phyloP scores from a whole-genome alignment of 92 coral and sea anemone species.

The Palythoa grandis region DNA sequence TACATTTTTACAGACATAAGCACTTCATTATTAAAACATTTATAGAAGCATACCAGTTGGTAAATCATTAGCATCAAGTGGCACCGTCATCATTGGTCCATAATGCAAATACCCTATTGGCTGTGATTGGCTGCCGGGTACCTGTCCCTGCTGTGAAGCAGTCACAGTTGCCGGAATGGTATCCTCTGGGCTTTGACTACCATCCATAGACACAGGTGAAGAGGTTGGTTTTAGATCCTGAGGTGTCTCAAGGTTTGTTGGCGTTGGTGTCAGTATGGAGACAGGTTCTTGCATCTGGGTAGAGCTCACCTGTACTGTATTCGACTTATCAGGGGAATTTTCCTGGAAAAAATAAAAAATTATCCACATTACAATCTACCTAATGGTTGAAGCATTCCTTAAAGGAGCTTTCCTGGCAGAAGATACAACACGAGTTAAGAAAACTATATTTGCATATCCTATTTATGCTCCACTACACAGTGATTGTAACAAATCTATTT shows the following conservation, averaged over 20 bases:
- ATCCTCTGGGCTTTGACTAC: conserved; percentile 27
- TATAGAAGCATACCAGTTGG: conserved; percentile 8
- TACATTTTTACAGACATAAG: background rate
- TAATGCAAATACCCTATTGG: conserved; percentile 10
- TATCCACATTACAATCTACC: background rate
- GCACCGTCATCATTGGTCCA: conserved; percentile 2
- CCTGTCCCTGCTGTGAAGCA: conserved; percentile 25
- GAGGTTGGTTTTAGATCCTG: conserved; percentile 16
- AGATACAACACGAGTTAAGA: too few species aligned
- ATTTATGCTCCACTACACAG: too few species aligned
- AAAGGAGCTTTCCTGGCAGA: too few species aligned
- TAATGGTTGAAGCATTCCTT: too few species aligned
- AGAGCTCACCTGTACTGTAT: background rate
- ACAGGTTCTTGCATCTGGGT: conserved; percentile 8
- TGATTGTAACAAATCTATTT: too few species aligned
- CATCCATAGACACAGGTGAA: conserved; percentile 23
- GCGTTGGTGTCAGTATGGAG: background rate
- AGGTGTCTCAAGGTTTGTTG: conserved; percentile 18
- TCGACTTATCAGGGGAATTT: conserved; percentile 16
- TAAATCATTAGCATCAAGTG: conserved; percentile 7
- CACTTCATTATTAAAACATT: background rate
- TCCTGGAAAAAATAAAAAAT: background rate
- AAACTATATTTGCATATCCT: too few species aligned
- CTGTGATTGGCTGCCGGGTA: conserved; percentile 12
- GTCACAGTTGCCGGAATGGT: background rate